Base-by-base conservation (phyloP, 2,888 invertebrate species). In the Brachyptera putata region DNA sequence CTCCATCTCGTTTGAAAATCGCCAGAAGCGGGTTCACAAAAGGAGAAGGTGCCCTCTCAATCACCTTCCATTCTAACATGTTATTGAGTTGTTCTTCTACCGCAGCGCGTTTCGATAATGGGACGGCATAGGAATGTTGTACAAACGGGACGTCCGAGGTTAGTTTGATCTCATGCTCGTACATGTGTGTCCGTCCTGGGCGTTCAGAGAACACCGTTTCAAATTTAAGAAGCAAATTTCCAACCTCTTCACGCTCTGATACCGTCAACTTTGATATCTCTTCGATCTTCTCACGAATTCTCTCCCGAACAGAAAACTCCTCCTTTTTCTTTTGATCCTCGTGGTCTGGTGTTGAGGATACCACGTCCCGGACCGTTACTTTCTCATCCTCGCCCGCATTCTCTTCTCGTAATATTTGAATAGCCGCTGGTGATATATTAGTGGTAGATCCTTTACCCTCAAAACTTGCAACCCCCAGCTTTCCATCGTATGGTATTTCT, bases 1-100 rank as follows among this genome's bases (percentile, higher is more conserved):
- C 14, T 1, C 60, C 60, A 14, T 60, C 37, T 14, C 60, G 60
- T 14, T 62, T 62, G 5, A 21, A 4, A 1, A 62, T 56, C 1
- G 41, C 18, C 1, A 60, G n/a, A 13, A 60, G 36, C 2, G 57
- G 62, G 25, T 49, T 62, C n/a, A 16, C 22, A 37, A 39, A 59
- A 18, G 39, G 30, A 18, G 46, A 46, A 4, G 30, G 16, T 1
- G 43, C 37, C n/a, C 48, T 48, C 48, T 48, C 24, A 25, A 61
- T 61, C 11, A 61, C 57, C 2, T 46, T 49, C 22, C 24, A n/a
- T 0, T 43, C 18, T 37, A 57, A n/a, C 62, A 56, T 60, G 13
- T 43, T 18, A 2, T 43, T 3, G 16, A 43, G 2, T 11, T 43
- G 18, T 7, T 11, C 3, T 14, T 18, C 21, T 2, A 43, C 43